These are phyloP conservation scores for Argyresthia albistria DNA, from an alignment of 2,888 invertebrate species.

Conservation along the genomic window DNA sequence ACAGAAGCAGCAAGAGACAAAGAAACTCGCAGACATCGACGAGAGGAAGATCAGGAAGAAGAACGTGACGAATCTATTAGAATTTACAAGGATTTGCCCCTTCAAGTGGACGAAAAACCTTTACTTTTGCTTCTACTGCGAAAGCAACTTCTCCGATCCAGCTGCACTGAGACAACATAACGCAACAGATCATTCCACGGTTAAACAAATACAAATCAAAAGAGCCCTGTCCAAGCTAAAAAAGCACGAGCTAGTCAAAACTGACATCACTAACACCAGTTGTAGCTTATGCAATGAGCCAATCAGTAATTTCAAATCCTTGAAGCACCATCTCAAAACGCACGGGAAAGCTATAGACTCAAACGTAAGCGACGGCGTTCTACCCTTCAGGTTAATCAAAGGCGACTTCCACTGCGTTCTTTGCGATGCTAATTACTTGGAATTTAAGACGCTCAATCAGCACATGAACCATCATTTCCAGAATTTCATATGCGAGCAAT, in stretches of 20 bases:
- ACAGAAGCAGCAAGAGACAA: slow-evolving; percentile 2
- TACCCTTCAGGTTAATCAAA: slow-evolving; percentile 43
- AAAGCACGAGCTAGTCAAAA: slow-evolving; percentile 48
- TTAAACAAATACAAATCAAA: slow-evolving; percentile 25
- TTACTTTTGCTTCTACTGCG: slow-evolving; percentile 52
- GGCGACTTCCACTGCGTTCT: slow-evolving; percentile 39
- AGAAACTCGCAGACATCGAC: no score
- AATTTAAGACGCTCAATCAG: slow-evolving; percentile 51
- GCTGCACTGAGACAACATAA: slow-evolving; percentile 31
- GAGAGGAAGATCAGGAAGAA: slow-evolving; percentile 31
- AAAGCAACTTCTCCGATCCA: slow-evolving; percentile 38
- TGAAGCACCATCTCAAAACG: slow-evolving; percentile 36
- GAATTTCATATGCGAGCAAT: slow-evolving; percentile 57
- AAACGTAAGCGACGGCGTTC: slow-evolving; percentile 33
- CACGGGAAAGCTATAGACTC: slow-evolving; percentile 14
- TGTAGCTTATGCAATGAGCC: slow-evolving; percentile 41
- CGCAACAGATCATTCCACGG: slow-evolving; percentile 10
- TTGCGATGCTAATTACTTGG: slow-evolving; percentile 37
- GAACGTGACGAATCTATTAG: slow-evolving; percentile 35
- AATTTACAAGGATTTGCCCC: slow-evolving; percentile 46
- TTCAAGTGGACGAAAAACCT: slow-evolving; percentile 55
- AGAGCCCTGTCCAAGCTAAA: slow-evolving; percentile 34
- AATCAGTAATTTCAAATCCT: slow-evolving; percentile 22
- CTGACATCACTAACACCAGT: slow-evolving; percentile 39
- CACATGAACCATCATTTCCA: slow-evolving; percentile 62